These are phyloP conservation scores for Antheraea mylitta DNA, from an alignment of 1,140 invertebrate genomes.

Conservation along the genomic window DNA sequence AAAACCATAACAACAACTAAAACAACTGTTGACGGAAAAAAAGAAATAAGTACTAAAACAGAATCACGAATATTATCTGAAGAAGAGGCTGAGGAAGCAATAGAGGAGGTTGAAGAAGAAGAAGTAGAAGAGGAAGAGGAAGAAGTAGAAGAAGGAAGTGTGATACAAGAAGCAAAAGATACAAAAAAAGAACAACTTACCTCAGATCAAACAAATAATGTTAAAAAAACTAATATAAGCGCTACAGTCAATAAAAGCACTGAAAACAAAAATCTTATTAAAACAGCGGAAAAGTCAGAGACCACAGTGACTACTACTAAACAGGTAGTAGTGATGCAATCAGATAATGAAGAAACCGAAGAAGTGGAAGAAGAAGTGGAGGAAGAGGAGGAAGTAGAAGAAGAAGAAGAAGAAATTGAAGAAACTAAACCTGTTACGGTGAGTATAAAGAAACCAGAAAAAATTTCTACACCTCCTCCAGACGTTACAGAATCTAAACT, in stretches of 20 bases:
- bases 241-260: slow-evolving; percentile 27
- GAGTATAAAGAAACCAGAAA: slow-evolving; percentile 15
- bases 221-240: slow-evolving; percentile 8
- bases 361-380: slow-evolving; percentile 25
- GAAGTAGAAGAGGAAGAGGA: slow-evolving; percentile 41
- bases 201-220: slow-evolving; percentile 29
- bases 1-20: slow-evolving; percentile 70
- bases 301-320: slow-evolving; percentile 34
- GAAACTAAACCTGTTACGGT: slow-evolving; percentile 28
- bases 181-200: slow-evolving; percentile 38
- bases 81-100: slow-evolving; percentile 43
- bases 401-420: slow-evolving; percentile 33
- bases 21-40: slow-evolving; percentile 65
- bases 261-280: slow-evolving; percentile 24
- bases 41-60: slow-evolving; percentile 61
- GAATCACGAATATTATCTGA: slow-evolving; percentile 62
- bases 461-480: slow-evolving; percentile 11
- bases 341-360: slow-evolving; percentile 25
- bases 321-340: slow-evolving; percentile 40
- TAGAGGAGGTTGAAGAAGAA: slow-evolving; percentile 40
- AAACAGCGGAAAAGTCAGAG: slow-evolving; percentile 35
- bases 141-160: slow-evolving; percentile 39
- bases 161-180: slow-evolving; percentile 25
- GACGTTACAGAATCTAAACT: slow-evolving; percentile 12
- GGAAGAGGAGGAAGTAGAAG: slow-evolving; percentile 25